Evolutionary conservation across 2,888 invertebrate species (phyloP), one percentile per base, ranked within the genome.

Genomic region (Phortica okadai): DNA sequence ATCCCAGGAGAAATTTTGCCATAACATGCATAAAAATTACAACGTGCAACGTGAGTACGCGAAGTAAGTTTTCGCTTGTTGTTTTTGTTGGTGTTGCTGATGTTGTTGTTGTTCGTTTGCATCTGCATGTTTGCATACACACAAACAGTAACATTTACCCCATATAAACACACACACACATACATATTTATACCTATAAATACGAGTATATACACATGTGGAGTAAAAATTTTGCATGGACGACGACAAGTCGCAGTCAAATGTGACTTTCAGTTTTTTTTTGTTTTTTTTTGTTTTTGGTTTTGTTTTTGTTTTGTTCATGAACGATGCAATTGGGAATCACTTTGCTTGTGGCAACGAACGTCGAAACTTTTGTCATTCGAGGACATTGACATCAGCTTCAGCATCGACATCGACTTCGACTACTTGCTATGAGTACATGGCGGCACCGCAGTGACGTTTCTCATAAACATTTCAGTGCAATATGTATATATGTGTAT

Each of bases 1-100:
- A 25, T 62, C 62, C 62, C 62, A 16, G 7, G 62, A 62, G 62
- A 62, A 62, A 62, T 62, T 25, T 6, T 25, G 62, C 62, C 16
- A 62, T 10, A 21, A 62, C 67, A 67, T 86, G 85, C 85, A 85
- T 85, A 84, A 84, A 86, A 85, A 85, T 84, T 83, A 85, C 83
- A 77, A 81, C 77, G 16, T 41, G 82, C 85, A 85, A 85, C 85
- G 85, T 58, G 69, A 50, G 10, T 8, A 11, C 59, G 59, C 59
- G n/a, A n/a, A 59, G 14, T n/a, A 59, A 16, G 16, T n/a, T n/a
- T 16, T 6, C n/a, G 10, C 54, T 14, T 54, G 54, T 54, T 33
- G 33, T 33, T 33, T 2, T 33, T 33, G 33, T 33, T 4, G 3
- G 33, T 33, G 21, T 21, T 21, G 21, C 21, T 21, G 21, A 21